Evolutionary conservation across 53 echinoderm and acorn worm genomes (phyloP).

Genomic region (Stichopus horrens): DNA sequence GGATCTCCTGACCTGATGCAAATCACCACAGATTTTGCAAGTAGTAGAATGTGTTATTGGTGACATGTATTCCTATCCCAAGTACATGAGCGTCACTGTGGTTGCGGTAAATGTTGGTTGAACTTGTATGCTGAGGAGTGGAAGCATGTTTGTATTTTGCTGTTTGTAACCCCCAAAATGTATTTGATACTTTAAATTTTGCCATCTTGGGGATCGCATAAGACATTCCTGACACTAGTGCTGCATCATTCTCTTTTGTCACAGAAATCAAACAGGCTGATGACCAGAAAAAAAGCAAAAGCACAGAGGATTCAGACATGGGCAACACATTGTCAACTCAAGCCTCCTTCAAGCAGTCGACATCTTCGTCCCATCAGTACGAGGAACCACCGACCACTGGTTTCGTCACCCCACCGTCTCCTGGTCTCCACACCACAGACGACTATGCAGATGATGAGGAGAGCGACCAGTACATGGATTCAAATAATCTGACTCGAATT

Average conservation of each 20-base stretch:
- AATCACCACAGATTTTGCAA: too few relatives aligned
- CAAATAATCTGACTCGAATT: slow-evolving; percentile 12
- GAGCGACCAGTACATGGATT: slow-evolving; percentile 42
- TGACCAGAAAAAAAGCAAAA: slow-evolving; percentile 55
- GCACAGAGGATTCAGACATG: slow-evolving; percentile 30
- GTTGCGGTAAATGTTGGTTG: too few relatives aligned
- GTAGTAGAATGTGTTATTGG: too few relatives aligned
- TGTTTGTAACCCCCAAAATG: too few relatives aligned
- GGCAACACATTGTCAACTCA: slow-evolving; percentile 30
- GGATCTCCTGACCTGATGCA: too few relatives aligned
- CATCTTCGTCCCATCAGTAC: slow-evolving; percentile 48
- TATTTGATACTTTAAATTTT: too few relatives aligned
- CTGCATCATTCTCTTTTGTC: neutral
- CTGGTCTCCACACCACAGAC: slow-evolving; percentile 27
- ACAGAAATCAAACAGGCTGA: slow-evolving; percentile 62
- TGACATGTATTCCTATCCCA: too few relatives aligned
- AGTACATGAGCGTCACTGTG: too few relatives aligned
- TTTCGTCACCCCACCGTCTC: slow-evolving; percentile 12
- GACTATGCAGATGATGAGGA: slow-evolving; percentile 36
- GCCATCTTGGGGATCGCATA: too few relatives aligned
- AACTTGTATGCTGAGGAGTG: too few relatives aligned
- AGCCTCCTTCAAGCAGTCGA: slow-evolving; percentile 39
- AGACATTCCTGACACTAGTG: too few relatives aligned
- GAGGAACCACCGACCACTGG: slow-evolving; percentile 64
- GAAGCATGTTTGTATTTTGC: too few relatives aligned